Base-by-base conservation (phyloP, 1,140 invertebrate genomes). In the Palaemon carinicauda region DNA sequence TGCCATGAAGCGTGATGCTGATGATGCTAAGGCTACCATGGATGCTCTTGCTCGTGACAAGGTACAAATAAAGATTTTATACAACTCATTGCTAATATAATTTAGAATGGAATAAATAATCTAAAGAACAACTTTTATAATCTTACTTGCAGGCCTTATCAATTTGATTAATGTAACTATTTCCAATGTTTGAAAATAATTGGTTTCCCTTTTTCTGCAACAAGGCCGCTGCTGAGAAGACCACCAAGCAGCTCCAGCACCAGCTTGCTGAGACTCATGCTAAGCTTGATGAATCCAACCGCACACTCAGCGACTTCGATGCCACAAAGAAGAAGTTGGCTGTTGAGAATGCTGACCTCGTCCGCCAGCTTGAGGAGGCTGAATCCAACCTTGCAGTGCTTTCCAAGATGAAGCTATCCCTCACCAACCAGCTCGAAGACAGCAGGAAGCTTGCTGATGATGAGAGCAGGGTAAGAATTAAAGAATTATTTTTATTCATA, bases 261-360 rank as follows among this genome's bases (percentile, higher is more conserved):
- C 41, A 94, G 90, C 91, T 94, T 17, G 86, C 90, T 73, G 94
- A 94, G 85, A 89, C 93, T 2, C 93, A 93, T 88, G 88, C 91
- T 78, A 94, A 93, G 88, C 90, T 93, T 60, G 94, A 95, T 75
- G 93, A 98, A 92, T 77, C 84, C 50, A 86, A 86, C 65, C 56
- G 84, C 41, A 86, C 65, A 27, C 84, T 86, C 69, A 86, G 97
- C 92, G 97, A 98, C 93, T 97, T 98, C 92, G 97, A 98, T 92
- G 95, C 96, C 90, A 95, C 96, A 91, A 99, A 98, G 95, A 98
- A 98, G 95, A 98, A 98, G 93, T 92, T 98, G 92, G 97, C 92
- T 73, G 65, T 75, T 19, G 84, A 86, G 65, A 86, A 86, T 21
- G 69, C 77, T 27, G 84, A 86, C 65, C 60, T 86, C 19, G 24